Evolutionary conservation across 2,113 vertebrate genomes (phyloP), one percentile per base, ranked within the genome.

Genomic region (Rhinopithecus roxellana): DNA sequence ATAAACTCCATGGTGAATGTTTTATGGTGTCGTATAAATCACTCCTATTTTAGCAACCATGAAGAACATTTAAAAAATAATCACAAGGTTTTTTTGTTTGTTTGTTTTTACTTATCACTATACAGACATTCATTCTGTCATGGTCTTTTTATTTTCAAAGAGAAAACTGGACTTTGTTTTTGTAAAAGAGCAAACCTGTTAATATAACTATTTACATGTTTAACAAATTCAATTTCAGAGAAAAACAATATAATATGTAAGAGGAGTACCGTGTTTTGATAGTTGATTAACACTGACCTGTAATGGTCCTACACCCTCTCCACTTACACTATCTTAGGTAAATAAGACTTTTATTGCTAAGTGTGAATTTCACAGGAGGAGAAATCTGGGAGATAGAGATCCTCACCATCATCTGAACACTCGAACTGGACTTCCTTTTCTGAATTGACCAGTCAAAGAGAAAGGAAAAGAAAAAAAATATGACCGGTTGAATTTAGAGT

Each of bases 381-480:
- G 93, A 98, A 97, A 97, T 98, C 98, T 98, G 98, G 98, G 97
- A 98, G 98, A 98, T 95, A 98, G 98, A 98, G 97, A 97, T 98
- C 98, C 99, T 99, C 99, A 99, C 98, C 99, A 98, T 98, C 98
- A 98, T 99, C 97, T 99, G 98, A 98, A 99, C 98, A 99, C 99
- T 98, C 96, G 98, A 99, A 98, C 98, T 99, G 98, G 98, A 99
- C 97, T 99, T 99, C 98, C 98, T 99, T 99, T 99, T 99, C 99
- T 99, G 98, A 98, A 98, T 97, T 98, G 98, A 99, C 98, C 99
- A 98, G 98, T 99, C 98, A 98, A 98, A 98, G 97, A 98, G 98
- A 98, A 98, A 97, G 98, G 98, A 98, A 99, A 98, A 98, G 98
- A 98, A 98, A 98, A 98, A 98, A 98, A 98, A 98, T 0, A 91